These are phyloP conservation scores for Sebastiscus albofasciatus DNA, from an alignment of 2,797 vertebrate genomes.

Conservation along the genomic window DNA sequence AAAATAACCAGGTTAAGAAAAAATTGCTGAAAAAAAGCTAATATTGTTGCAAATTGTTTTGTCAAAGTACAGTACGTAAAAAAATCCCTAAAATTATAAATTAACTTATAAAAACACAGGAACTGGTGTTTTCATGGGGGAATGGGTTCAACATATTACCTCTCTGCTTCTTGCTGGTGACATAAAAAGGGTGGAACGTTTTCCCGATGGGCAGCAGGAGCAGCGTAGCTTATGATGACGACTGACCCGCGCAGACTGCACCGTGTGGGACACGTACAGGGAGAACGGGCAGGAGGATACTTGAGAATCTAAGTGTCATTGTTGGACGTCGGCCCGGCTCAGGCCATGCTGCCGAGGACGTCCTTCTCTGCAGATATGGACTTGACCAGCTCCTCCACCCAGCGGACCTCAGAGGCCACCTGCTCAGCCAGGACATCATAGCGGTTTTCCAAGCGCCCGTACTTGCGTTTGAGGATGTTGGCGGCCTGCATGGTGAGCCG, in stretches of 20 bases:
- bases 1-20: constrained; percentile 12
- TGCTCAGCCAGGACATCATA: constrained; percentile 92
- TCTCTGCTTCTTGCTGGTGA: constrained; percentile 37
- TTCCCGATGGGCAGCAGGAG: constrained; percentile 19
- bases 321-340: background rate
- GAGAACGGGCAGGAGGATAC: constrained; percentile 36
- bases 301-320: constrained; percentile 35
- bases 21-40: background rate
- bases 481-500: constrained; percentile 84
- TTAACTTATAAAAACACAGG: constrained; percentile 63
- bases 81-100: constrained; percentile 67
- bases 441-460: constrained; percentile 92
- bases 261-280: constrained; percentile 8
- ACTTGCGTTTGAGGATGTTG: constrained; percentile 90
- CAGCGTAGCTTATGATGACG: constrained; percentile 55
- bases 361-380: constrained; percentile 86
- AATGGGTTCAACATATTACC: constrained; percentile 35
- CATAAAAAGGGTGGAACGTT: constrained; percentile 5
- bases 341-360: constrained; percentile 83
- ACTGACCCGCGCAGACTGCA: constrained; percentile 36
- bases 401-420: constrained; percentile 92
- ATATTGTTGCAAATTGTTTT: background rate
- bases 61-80: constrained; percentile 35
- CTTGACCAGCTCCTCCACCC: constrained; percentile 94
- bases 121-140: constrained; percentile 46